Evolutionary conservation across 2,888 invertebrate genomes (phyloP), one percentile per base, ranked within the genome.

Genomic region (Tiphia femorata): DNA sequence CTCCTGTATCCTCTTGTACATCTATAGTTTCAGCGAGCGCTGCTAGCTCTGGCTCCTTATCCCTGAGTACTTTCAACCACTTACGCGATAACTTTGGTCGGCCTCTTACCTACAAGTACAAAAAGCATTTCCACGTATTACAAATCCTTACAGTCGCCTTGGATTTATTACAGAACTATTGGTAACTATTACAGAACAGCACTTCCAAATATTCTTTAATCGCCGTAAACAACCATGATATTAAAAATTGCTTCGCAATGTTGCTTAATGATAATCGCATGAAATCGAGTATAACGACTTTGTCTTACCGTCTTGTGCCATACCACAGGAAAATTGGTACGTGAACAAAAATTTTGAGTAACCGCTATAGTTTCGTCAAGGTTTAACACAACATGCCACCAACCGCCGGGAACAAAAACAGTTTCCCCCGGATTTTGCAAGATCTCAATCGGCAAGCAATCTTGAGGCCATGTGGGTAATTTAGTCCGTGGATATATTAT

Each of bases 341-440:
- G 88, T 71, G 97, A 97, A 81, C 95, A 94, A 83, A 98, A 99
- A 85, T 99, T 99, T 82, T 99, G 99, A 0, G 99, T 99, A 12
- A 99, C 94, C 8, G 99, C 99, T 41, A 99, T 92, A 0, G 99
- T 98, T 63, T 93, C 91, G 77, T 98, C 97, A 60, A 99, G 86
- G 85, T 99, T 99, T 23, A 99, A 87, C 10, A 99, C 99, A 16
- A 99, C 99, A 83, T 99, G 99, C 99, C 99, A 99, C 98, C 98
- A 99, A 7, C 99, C 99, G 14, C 97, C 97, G 7, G 98, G 98
- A 50, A 98, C 97, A 86, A 97, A 98, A 23, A 98, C 97, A 2
- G 98, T 98, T 83, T 98, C 98, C 16, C 98, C 98, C 10, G 98
- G 97, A 73, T 91, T 89, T 83, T 98, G 98, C 3, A 98, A 86